Evolutionary conservation across 2,888 invertebrate species (phyloP).

Genomic region (Temnothorax ravouxi): DNA sequence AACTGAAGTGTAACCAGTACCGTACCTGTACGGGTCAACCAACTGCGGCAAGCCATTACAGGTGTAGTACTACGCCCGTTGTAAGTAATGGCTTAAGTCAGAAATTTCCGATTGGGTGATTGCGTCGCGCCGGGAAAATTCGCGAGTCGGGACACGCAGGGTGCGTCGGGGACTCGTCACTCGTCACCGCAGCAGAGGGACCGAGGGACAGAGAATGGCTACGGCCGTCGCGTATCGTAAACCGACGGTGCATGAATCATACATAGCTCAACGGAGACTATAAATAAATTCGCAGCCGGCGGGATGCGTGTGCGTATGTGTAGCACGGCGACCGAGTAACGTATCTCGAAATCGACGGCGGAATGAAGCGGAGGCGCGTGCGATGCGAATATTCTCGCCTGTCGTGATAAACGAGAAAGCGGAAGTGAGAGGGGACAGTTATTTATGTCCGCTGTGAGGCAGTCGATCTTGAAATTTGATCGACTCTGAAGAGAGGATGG

Average conservation of each 20-base stretch:
- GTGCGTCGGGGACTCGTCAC: background rate
- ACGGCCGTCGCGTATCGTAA: constrained; percentile 30
- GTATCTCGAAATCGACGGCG: constrained; percentile 40
- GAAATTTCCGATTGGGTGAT: too few relatives aligned
- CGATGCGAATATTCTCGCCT: constrained; percentile 34
- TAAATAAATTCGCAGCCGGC: constrained; percentile 39
- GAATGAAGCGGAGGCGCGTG: constrained; percentile 29
- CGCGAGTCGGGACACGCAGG: constrained; percentile 18
- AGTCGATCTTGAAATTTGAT: constrained; percentile 29
- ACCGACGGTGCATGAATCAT: constrained; percentile 48
- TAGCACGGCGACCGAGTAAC: constrained; percentile 17
- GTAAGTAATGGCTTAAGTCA: too few relatives aligned
- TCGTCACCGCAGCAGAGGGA: background rate
- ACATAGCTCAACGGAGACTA: constrained; percentile 43
- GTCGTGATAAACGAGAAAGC: constrained; percentile 44
- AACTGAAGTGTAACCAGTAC: too few relatives aligned
- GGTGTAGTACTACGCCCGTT: too few relatives aligned
- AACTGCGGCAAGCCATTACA: too few relatives aligned
- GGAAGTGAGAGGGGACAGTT: constrained; percentile 17
- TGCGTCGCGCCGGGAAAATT: constrained; percentile 15
- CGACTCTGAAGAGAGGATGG: background rate
- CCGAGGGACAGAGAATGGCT: background rate
- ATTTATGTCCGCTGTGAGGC: constrained; percentile 15
- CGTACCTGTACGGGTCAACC: too few relatives aligned
- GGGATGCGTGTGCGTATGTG: background rate